phyloP scores from a whole-genome alignment of 2,888 invertebrate species.

The Drosophila acutilabella region DNA sequence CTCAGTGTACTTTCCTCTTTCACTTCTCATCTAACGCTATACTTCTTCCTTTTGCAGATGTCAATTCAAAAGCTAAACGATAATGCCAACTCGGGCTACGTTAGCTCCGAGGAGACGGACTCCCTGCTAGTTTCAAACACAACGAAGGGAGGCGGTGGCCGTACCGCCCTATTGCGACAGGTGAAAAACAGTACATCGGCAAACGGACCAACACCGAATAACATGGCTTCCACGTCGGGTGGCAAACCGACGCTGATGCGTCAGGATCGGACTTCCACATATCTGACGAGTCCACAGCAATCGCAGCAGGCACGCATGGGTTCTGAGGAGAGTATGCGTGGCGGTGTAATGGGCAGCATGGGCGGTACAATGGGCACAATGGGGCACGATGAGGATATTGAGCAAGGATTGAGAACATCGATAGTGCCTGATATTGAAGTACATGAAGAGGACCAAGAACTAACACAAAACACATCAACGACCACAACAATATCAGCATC shows the following conservation, averaged over 20 bases:
- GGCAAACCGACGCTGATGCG: conserved; percentile 93
- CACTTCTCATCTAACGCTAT: no score
- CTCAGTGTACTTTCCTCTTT: no score
- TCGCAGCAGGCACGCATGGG: conserved; percentile 89
- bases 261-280: conserved; percentile 93
- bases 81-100: conserved; percentile 88
- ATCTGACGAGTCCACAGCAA: conserved; percentile 88
- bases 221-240: conserved; percentile 84
- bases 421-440: conserved; percentile 86
- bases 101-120: conserved; percentile 93
- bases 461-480: conserved; percentile 64
- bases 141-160: conserved; percentile 82
- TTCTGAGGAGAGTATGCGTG: conserved; percentile 91
- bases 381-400: conserved; percentile 85
- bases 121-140: conserved; percentile 88
- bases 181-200: conserved; percentile 83
- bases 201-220: conserved; percentile 81
- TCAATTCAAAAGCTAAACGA: conserved; percentile 86
- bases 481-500: conserved; percentile 60
- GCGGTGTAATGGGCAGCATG: conserved; percentile 74
- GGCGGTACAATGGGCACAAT: neutral
- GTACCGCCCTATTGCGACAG: conserved; percentile 81
- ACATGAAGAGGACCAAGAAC: conserved; percentile 83
- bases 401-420: conserved; percentile 77
- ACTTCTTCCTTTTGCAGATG: conserved; percentile 74